phyloP scores from a whole-genome alignment of 2,797 vertebrate genomes.

The Gallinago stenura region DNA sequence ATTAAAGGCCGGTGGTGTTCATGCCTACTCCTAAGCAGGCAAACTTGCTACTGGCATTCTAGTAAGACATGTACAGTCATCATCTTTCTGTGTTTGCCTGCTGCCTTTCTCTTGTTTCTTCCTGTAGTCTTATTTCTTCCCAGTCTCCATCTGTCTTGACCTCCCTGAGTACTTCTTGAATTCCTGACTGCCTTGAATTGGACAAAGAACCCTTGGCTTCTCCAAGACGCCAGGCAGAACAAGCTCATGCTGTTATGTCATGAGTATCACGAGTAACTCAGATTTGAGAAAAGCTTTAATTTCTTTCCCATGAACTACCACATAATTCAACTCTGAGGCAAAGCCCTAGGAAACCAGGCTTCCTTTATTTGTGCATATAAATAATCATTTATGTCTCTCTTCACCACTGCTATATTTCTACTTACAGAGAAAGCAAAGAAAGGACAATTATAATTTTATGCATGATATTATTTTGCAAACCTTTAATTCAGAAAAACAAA shows the following conservation, averaged over 20 bases:
- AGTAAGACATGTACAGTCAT: rapidly evolving
- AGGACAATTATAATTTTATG: background rate
- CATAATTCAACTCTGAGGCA: background rate
- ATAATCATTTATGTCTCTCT: background rate
- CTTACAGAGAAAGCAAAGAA: background rate
- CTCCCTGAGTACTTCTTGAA: background rate
- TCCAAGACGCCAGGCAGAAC: background rate
- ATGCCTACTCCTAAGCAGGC: background rate
- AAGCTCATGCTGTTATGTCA: background rate
- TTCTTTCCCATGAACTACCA: background rate
- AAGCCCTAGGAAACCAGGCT: background rate
- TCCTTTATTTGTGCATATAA: background rate
- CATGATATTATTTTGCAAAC: background rate
- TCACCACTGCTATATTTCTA: background rate
- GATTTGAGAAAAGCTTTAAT: background rate
- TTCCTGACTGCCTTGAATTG: background rate
- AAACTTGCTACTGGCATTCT: background rate
- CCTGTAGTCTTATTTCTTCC: background rate
- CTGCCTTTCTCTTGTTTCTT: background rate
- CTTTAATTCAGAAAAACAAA: background rate
- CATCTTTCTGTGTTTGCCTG: background rate
- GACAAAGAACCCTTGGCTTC: background rate
- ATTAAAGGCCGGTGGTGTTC: background rate
- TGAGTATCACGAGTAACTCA: background rate
- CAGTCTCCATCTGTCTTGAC: background rate